These are phyloP conservation scores for Gari tellinella DNA, from an alignment of 2,888 invertebrate genomes.

Conservation along the genomic window DNA sequence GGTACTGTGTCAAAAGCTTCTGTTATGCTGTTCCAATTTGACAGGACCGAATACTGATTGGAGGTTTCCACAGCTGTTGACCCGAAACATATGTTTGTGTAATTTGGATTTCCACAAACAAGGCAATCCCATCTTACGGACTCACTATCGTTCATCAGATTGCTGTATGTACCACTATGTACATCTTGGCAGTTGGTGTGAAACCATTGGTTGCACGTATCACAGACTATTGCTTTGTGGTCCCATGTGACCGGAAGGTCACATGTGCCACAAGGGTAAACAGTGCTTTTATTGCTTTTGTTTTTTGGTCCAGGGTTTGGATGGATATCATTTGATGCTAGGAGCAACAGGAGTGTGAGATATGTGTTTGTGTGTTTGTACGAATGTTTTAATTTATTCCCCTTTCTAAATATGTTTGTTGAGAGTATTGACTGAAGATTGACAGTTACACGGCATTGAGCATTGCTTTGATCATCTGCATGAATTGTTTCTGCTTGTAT, in stretches of 20 bases:
- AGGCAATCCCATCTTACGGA: background rate
- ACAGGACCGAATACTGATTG: no score
- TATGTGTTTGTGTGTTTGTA: no score
- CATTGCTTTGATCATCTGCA: no score
- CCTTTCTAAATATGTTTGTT: no score
- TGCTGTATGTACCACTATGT: background rate
- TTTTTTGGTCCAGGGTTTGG: conserved; percentile 2
- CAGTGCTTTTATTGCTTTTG: conserved; percentile 2
- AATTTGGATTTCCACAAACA: conserved; percentile 7
- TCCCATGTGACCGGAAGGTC: conserved; percentile 13
- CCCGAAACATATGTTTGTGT: conserved; percentile 11
- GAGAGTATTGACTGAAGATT: no score
- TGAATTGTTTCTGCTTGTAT: no score
- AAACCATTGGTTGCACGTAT: conserved; percentile 3
- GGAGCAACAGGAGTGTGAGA: no score
- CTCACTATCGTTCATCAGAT: background rate
- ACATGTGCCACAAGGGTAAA: conserved; percentile 11
- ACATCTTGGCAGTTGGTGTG: conserved; percentile 4
- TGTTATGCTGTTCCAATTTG: no score
- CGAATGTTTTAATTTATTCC: no score
- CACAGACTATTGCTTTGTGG: conserved; percentile 3
- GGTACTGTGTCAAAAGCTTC: no score
- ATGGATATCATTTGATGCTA: conserved; percentile 1
- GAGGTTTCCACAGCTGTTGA: no score
- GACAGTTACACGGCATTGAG: no score